These are phyloP conservation scores for Danio choprae DNA, from an alignment of 2,797 vertebrate species.

Conservation along the genomic window DNA sequence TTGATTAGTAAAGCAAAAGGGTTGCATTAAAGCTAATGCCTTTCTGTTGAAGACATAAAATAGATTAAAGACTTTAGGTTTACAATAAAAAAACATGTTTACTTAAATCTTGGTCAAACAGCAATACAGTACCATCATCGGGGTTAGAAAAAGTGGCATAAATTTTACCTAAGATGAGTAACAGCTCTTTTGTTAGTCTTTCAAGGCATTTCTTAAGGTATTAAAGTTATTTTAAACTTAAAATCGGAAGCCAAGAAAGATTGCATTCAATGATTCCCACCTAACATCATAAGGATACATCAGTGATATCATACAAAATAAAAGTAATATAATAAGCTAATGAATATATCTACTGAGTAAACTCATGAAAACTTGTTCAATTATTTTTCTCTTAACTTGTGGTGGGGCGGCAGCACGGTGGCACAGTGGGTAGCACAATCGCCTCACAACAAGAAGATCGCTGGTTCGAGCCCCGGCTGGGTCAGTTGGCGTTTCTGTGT, in stretches of 20 bases:
- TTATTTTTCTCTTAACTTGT: too few species aligned
- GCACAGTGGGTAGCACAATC: too few species aligned
- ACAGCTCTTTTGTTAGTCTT: conserved; percentile 31
- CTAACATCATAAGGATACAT: background rate
- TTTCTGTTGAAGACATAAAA: background rate
- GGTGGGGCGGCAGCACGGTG: too few species aligned
- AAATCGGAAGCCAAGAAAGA: background rate
- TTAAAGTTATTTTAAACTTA: background rate
- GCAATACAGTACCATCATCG: background rate
- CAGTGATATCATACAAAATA: background rate
- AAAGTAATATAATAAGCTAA: background rate
- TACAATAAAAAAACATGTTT: background rate
- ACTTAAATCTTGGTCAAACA: background rate
- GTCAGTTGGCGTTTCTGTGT: too few species aligned
- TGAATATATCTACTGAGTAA: background rate
- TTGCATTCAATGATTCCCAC: background rate
- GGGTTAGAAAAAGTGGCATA: conserved; percentile 10
- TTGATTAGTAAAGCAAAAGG: background rate
- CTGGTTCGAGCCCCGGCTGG: too few species aligned
- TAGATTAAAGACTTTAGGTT: too few species aligned
- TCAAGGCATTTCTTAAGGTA: conserved; percentile 2
- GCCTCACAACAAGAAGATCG: too few species aligned
- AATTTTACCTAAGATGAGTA: background rate
- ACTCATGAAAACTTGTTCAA: too few species aligned
- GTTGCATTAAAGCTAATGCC: background rate